Conservation (phyloP, 2,797 vertebrate species). For the Phrynocephalus vlangalii region DNA sequence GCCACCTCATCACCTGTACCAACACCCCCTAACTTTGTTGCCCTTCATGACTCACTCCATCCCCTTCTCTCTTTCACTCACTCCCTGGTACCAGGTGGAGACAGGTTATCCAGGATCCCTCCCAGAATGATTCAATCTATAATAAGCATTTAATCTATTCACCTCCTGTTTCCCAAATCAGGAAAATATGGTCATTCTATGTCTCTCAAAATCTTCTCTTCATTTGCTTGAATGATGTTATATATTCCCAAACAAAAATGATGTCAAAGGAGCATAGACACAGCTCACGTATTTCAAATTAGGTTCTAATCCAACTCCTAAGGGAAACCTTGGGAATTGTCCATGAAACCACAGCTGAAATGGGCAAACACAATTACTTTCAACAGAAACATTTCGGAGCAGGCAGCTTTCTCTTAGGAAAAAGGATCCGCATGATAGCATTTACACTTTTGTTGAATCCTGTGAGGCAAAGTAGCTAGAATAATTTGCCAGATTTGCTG, state of each 20-base stretch:
- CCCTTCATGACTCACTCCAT: no score
- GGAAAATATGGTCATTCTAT: no score
- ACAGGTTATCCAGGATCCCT: no score
- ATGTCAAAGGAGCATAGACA: background rate
- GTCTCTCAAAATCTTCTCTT: no score
- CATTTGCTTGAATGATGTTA: no score
- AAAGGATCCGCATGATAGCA: slow-evolving; percentile 1
- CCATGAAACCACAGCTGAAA: background rate
- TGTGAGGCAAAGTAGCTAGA: slow-evolving; percentile 1
- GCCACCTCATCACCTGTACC: no score
- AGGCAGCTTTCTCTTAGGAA: slow-evolving; percentile 2
- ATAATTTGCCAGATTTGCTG: slow-evolving; percentile 12
- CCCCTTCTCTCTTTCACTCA: no score
- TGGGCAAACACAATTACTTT: background rate
- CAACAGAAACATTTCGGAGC: background rate
- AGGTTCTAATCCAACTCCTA: background rate
- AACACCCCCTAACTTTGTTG: no score
- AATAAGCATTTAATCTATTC: no score
- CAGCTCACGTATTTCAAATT: background rate
- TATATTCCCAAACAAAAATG: background rate
- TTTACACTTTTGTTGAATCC: background rate
- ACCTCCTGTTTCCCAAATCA: no score
- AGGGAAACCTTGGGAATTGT: background rate
- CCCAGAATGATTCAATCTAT: no score
- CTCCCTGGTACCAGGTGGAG: no score